Evolutionary conservation across 2,797 vertebrate genomes (phyloP).

Genomic region (Danio choprae): DNA sequence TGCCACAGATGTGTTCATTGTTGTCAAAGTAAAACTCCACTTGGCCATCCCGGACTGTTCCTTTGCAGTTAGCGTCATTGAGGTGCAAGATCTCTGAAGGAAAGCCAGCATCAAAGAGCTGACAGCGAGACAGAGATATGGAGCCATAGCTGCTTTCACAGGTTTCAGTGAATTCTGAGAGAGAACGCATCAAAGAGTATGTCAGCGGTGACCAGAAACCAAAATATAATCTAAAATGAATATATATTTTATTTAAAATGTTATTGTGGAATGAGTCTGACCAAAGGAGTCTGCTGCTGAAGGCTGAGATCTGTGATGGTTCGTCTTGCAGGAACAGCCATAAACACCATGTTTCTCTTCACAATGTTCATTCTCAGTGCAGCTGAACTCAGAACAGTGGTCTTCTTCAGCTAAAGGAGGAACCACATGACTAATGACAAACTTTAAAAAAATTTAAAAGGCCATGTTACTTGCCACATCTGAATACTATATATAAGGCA

Average conservation of each 20-base stretch:
- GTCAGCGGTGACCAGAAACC: neutral
- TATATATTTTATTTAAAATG: neutral
- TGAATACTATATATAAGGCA: too few relatives aligned
- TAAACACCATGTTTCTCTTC: slow-evolving; percentile 49
- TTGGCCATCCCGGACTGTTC: slow-evolving; percentile 53
- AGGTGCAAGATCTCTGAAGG: slow-evolving; percentile 51
- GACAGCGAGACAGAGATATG: slow-evolving; percentile 61
- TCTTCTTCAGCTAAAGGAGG: slow-evolving; percentile 14
- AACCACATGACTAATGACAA: neutral
- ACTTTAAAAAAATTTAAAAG: too few relatives aligned
- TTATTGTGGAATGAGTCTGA: neutral
- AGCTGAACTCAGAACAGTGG: slow-evolving; percentile 53
- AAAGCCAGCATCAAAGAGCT: slow-evolving; percentile 63
- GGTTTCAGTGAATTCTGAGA: slow-evolving; percentile 57
- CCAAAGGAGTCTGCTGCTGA: slow-evolving; percentile 38
- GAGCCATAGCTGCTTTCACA: slow-evolving; percentile 48
- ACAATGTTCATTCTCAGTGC: slow-evolving; percentile 61
- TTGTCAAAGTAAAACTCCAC: slow-evolving; percentile 59
- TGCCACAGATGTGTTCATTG: slow-evolving; percentile 55
- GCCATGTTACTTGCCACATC: too few relatives aligned
- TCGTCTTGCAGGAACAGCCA: slow-evolving; percentile 62
- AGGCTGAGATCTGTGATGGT: neutral
- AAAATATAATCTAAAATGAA: neutral
- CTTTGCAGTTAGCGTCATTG: slow-evolving; percentile 58
- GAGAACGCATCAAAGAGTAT: neutral